Percentiles rank a stretch among this genome's conserved stretches.
Evolutionary conservation across 2,113 vertebrate genomes (phyloP).

Genomic region (Megaceryle torquata): DNA sequence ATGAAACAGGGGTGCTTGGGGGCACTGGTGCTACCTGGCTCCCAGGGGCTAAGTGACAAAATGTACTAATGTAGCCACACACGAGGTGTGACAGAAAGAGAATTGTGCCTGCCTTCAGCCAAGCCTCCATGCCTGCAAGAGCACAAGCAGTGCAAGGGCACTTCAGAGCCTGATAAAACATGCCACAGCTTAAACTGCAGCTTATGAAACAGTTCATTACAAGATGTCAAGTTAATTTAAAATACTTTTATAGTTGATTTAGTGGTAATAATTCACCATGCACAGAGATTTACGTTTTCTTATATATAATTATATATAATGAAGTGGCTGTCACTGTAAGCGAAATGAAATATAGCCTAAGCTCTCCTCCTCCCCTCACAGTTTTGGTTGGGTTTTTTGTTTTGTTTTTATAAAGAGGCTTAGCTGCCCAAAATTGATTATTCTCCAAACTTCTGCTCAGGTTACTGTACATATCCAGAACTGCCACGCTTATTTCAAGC

Average conservation of each 20-base stretch:
- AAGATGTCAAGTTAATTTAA: background rate
- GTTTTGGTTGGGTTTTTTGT: background rate
- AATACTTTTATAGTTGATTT: background rate
- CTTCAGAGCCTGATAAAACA: background rate
- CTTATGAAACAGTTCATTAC: background rate
- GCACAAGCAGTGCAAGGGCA: rapidly evolving
- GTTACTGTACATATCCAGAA: background rate
- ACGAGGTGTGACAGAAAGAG: background rate
- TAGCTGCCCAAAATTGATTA: background rate
- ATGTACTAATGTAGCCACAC: rapidly evolving
- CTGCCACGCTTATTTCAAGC: background rate
- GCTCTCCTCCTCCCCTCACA: background rate
- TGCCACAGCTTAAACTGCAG: background rate
- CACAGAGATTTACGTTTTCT: background rate
- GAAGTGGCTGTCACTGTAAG: background rate
- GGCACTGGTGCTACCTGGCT: background rate
- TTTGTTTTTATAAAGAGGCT: background rate
- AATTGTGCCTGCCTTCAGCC: background rate
- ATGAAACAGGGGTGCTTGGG: background rate
- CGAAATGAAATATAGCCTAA: background rate
- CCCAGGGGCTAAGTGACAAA: background rate
- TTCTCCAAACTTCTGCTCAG: background rate
- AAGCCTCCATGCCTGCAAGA: background rate
- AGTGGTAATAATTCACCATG: background rate
- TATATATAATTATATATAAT: background rate